phyloP scores from a whole-genome alignment of 2,113 vertebrate genomes.

The Emydura subglobosa region DNA sequence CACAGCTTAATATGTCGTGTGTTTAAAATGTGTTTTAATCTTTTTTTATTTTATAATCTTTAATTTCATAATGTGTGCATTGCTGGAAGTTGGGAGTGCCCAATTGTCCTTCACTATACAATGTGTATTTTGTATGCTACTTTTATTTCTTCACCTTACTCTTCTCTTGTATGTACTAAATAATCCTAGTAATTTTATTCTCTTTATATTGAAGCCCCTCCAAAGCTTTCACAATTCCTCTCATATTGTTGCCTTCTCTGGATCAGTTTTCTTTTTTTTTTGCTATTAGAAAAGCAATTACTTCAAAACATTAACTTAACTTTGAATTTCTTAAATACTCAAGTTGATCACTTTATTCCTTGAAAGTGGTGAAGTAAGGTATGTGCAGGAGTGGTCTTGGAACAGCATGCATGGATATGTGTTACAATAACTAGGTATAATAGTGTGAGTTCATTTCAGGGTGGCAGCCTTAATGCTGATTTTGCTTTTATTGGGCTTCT shows the following conservation, averaged over 20 bases:
- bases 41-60: neutral
- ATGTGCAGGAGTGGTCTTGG: neutral
- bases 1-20: neutral
- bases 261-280: neutral
- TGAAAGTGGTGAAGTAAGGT: neutral
- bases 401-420: neutral
- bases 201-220: neutral
- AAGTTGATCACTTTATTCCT: neutral
- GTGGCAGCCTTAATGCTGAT: neutral
- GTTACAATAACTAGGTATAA: neutral
- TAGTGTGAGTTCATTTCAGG: neutral
- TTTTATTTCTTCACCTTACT: neutral
- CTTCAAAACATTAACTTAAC: neutral
- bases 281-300: neutral
- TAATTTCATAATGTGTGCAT: neutral
- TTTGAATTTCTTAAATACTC: neutral
- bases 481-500: neutral
- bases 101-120: neutral
- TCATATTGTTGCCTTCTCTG: neutral
- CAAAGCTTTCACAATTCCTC: neutral
- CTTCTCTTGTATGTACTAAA: neutral
- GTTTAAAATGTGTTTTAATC: conserved; percentile 9
- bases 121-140: neutral
- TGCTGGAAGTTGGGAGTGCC: neutral
- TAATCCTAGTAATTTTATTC: neutral